Base-by-base conservation (phyloP, 2,797 vertebrate genomes). In the Etheostoma perlongum region DNA sequence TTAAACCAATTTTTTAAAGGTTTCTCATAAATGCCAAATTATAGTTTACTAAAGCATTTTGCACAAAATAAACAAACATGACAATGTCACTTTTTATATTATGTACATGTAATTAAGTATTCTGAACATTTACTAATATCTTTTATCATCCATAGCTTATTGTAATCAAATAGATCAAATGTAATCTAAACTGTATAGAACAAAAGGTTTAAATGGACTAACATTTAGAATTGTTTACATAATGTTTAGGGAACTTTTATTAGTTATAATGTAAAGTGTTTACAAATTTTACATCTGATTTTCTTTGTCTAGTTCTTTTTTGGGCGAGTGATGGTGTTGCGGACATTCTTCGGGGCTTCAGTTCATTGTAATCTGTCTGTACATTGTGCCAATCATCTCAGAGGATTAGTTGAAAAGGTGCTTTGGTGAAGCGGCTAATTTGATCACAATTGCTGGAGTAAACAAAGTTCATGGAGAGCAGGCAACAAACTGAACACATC, bases 11-110 rank as follows among this genome's bases (percentile, higher is more conserved):
- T 86, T 90, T 89, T 93, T 84, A 91, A 83, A 91, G 83, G 86
- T 94, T 94, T 94, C 94, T 96, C 94, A 92, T 96, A 90, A 89
- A 96, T 95, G 96, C 97, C 97, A 96, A 97, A 96, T 95, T 93
- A 92, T 96, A 95, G 94, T 95, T 96, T 95, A 96, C 95, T 95
- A 94, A 95, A 96, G 95, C 95, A 94, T 96, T 96, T 97, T 97
- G 97, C 96, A 96, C 96, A 92, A 85, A 93, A 95, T 90, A 92
- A 90, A 88, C 88, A 85, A 89, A 91, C 94, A 93, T 90, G 85
- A 90, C 88, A 89, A 84, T 92, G 94, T 95, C 94, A 95, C 94
- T 95, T 96, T 92, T 94, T 95, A 91, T 95, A 94, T 85, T 92
- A 93, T 95, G 94, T 95, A 95, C 93, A 92, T 95, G 91, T 86